Percentiles rank a stretch among this genome's conserved stretches.
These are phyloP conservation scores for Lordiphosa fenestrarum DNA, from an alignment of 2,888 invertebrate genomes.

Conservation along the genomic window DNA sequence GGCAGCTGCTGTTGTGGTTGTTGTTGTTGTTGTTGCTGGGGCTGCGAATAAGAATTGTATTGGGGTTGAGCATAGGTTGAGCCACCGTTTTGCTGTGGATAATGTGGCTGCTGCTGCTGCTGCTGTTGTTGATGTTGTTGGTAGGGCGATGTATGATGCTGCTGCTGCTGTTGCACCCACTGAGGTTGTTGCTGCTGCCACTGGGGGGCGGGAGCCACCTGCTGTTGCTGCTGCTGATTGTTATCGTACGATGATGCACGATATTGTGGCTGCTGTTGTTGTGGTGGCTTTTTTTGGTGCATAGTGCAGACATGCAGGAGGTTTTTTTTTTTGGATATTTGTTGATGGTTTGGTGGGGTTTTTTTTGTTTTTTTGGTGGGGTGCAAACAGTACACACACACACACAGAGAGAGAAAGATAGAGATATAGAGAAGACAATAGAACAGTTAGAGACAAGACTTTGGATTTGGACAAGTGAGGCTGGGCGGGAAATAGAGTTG, in stretches of 20 bases:
- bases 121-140: slow-evolving; percentile 45
- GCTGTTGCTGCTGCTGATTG: slow-evolving; percentile 53
- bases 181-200: slow-evolving; percentile 50
- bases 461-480: slow-evolving; percentile 25
- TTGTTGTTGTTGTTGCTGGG: slow-evolving; percentile 46
- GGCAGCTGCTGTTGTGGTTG: slow-evolving; percentile 42
- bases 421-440: slow-evolving; percentile 53
- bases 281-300: slow-evolving; percentile 25
- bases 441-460: slow-evolving; percentile 42
- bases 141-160: slow-evolving; percentile 54
- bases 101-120: slow-evolving; percentile 64
- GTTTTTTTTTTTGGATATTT: slow-evolving; percentile 21
- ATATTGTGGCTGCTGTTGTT: slow-evolving; percentile 66
- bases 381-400: slow-evolving; percentile 38
- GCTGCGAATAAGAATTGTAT: slow-evolving; percentile 80
- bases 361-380: slow-evolving; percentile 22
- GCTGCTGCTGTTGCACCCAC: slow-evolving; percentile 35
- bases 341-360: slow-evolving; percentile 36
- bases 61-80: slow-evolving; percentile 70
- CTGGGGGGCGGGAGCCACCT: slow-evolving; percentile 31
- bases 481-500: neutral
- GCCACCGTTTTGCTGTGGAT: slow-evolving; percentile 75
- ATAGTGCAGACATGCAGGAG: slow-evolving; percentile 44
- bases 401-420: slow-evolving; percentile 23
- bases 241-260: slow-evolving; percentile 60